Evolutionary conservation across 2,113 vertebrate genomes (phyloP).

Genomic region (Melanocharis versteri): DNA sequence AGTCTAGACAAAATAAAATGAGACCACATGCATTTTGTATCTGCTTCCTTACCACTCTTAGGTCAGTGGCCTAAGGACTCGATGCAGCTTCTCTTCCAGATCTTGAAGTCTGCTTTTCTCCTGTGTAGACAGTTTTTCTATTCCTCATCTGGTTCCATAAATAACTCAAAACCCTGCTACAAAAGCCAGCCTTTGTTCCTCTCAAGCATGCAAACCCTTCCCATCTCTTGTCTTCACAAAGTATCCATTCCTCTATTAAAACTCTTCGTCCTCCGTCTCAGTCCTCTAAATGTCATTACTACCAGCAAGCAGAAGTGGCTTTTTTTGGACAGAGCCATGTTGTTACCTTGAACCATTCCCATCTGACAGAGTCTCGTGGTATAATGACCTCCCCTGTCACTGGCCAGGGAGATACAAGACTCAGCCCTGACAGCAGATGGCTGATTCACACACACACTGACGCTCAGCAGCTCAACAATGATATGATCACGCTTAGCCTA

Average conservation of each 20-base stretch:
- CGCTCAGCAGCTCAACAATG: not conserved
- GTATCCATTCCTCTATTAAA: not conserved
- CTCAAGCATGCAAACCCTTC: not conserved
- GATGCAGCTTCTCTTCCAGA: not conserved
- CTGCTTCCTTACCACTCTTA: not conserved
- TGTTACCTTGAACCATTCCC: not conserved
- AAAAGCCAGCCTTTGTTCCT: not conserved
- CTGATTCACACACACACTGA: not conserved
- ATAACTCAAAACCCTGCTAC: not conserved
- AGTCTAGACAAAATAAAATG: constrained; percentile 18
- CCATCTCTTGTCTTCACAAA: not conserved
- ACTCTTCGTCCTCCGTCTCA: not conserved
- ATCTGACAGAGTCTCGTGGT: not conserved
- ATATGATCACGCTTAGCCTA: not conserved
- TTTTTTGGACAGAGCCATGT: not conserved
- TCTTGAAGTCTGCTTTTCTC: not conserved
- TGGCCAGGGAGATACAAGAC: not conserved
- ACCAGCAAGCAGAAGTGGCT: not conserved
- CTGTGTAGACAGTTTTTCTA: not conserved
- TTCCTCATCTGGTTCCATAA: not conserved
- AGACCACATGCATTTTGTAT: not conserved
- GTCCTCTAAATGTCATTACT: not conserved
- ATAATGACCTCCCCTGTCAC: constrained; percentile 5
- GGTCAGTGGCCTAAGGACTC: not conserved
- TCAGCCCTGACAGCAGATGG: constrained; percentile 42